Percentiles rank a stretch among this genome's conserved stretches.
Conservation (phyloP, 2,888 invertebrate species). For the Drosophila macrospina region DNA sequence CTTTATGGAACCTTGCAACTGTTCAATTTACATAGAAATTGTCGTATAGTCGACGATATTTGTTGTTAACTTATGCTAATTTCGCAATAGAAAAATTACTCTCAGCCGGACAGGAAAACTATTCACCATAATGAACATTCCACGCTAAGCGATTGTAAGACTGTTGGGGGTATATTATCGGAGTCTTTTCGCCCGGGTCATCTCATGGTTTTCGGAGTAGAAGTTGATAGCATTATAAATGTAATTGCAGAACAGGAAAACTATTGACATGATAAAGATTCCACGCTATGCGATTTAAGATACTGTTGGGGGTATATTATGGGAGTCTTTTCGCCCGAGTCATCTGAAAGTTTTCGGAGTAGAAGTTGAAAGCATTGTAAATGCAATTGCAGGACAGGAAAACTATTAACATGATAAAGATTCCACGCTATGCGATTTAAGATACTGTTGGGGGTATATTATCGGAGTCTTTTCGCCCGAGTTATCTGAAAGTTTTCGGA, state of each 20-base stretch:
- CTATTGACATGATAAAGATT: too few species aligned
- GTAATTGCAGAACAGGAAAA: slow-evolving; percentile 3
- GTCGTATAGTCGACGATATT: slow-evolving; percentile 46
- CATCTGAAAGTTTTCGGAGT: too few species aligned
- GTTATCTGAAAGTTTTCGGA: not conserved
- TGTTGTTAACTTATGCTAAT: slow-evolving; percentile 70
- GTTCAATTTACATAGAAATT: slow-evolving; percentile 72
- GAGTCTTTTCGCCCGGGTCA: not conserved
- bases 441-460: not conserved
- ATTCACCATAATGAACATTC: slow-evolving; percentile 12
- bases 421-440: slow-evolving; percentile 7
- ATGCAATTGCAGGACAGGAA: not conserved
- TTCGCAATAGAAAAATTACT: slow-evolving; percentile 33
- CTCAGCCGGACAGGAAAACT: not conserved
- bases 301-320: not conserved
- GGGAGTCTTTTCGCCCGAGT: too few species aligned
- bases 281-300: too few species aligned
- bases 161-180: not conserved
- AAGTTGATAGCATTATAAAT: too few species aligned
- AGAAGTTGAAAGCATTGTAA: too few species aligned
- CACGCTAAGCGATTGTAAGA: slow-evolving; percentile 4
- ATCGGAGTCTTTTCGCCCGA: not conserved
- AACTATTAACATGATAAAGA: slow-evolving; percentile 9
- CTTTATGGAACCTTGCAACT: slow-evolving; percentile 63
- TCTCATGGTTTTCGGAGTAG: not conserved